A percentile compares a stretch with the other conserved stretches of the same genome.
Evolutionary conservation across 1,140 invertebrate species (phyloP).

Genomic region (Drosophila yakuba): DNA sequence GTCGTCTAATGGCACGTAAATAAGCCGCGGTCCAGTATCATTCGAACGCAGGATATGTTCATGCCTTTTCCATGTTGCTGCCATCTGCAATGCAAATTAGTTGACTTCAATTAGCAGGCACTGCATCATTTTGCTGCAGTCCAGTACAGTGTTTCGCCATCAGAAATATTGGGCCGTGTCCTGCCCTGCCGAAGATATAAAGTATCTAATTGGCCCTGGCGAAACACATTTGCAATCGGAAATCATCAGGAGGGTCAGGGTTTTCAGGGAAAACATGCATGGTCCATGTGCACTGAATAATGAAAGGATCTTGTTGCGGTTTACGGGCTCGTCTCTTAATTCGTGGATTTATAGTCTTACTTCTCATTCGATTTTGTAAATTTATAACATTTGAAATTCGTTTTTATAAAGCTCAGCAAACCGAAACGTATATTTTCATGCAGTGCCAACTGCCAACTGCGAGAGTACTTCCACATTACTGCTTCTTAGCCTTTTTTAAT

Average conservation of each 20-base stretch:
- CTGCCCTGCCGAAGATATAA: slow-evolving; percentile 13
- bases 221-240: slow-evolving; percentile 10
- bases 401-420: too few relatives aligned
- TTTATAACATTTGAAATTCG: neutral
- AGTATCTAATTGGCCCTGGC: slow-evolving; percentile 25
- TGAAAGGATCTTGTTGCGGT: slow-evolving; percentile 29
- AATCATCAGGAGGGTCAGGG: slow-evolving; percentile 1
- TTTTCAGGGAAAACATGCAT: slow-evolving; percentile 39
- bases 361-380: neutral
- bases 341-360: slow-evolving; percentile 6
- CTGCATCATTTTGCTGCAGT: slow-evolving; percentile 50
- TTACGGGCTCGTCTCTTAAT: neutral
- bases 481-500: slow-evolving; percentile 3
- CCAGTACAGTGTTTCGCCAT: slow-evolving; percentile 15
- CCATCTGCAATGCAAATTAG: slow-evolving; percentile 60
- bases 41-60: slow-evolving; percentile 15
- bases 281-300: slow-evolving; percentile 22
- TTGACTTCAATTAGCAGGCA: slow-evolving; percentile 59
- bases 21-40: slow-evolving; percentile 41
- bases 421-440: too few relatives aligned
- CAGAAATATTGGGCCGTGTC: slow-evolving; percentile 20
- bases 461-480: neutral
- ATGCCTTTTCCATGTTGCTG: slow-evolving; percentile 44
- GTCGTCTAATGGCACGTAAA: slow-evolving; percentile 55
- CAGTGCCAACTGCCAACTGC: neutral